phyloP scores from a whole-genome alignment of 2,888 invertebrate genomes.

The Amphipoea oculea region DNA sequence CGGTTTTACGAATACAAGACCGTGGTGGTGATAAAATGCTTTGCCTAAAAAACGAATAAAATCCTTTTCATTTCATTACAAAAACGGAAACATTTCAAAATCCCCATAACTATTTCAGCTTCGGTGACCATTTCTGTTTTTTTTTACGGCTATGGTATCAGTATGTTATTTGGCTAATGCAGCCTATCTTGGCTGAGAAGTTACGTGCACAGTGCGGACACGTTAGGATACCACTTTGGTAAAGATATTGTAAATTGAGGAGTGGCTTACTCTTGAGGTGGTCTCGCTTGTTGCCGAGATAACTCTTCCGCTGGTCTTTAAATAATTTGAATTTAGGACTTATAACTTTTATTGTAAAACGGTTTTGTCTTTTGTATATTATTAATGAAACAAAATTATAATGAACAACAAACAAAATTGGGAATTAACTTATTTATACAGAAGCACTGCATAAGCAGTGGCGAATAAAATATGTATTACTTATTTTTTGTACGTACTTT shows the following conservation, averaged over 20 bases:
- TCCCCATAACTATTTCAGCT: background rate
- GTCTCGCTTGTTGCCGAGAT: background rate
- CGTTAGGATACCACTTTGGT: background rate
- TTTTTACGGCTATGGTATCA: background rate
- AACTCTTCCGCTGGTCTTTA: background rate
- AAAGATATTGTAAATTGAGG: background rate
- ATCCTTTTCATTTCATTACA: background rate
- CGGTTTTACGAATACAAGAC: background rate
- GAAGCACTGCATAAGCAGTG: background rate
- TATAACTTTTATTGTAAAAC: too few relatives aligned
- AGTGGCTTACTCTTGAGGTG: background rate
- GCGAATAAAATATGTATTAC: background rate
- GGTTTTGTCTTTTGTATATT: too few relatives aligned
- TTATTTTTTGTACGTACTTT: background rate
- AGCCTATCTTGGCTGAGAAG: background rate
- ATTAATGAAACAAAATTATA: background rate
- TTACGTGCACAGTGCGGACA: background rate
- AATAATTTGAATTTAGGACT: too few relatives aligned
- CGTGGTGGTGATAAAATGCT: too few relatives aligned
- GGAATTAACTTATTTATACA: background rate
- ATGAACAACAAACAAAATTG: background rate
- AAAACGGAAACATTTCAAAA: background rate
- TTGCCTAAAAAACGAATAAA: background rate
- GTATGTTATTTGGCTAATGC: background rate
- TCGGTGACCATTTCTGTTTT: background rate